A percentile compares a stretch with the other conserved stretches of the same genome.
These are phyloP conservation scores for Cryptophagus acutangulus DNA, from an alignment of 2,888 invertebrate species.

Conservation along the genomic window DNA sequence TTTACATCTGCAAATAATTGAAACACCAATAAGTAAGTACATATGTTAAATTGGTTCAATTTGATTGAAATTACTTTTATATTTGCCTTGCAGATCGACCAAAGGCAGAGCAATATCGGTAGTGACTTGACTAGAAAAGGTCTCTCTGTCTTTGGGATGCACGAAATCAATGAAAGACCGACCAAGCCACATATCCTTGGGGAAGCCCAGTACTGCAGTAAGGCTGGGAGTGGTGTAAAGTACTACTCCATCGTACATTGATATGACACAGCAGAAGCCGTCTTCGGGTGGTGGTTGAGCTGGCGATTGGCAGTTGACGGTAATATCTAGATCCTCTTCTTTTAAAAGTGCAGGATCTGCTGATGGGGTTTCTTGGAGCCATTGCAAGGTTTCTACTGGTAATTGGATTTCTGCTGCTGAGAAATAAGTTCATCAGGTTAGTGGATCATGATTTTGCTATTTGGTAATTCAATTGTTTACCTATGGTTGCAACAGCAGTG, in stretches of 20 bases:
- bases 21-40: slow-evolving; percentile 1
- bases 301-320: too few relatives aligned
- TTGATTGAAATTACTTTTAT: slow-evolving; percentile 34
- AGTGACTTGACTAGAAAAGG: slow-evolving; percentile 72
- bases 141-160: slow-evolving; percentile 68
- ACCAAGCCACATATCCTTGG: slow-evolving; percentile 80
- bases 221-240: slow-evolving; percentile 69
- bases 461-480: too few relatives aligned
- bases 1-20: slow-evolving; percentile 43
- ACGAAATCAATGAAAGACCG: slow-evolving; percentile 83
- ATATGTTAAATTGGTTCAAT: too few relatives aligned
- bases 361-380: too few relatives aligned
- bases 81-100: slow-evolving; percentile 48
- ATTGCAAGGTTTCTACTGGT: slow-evolving; percentile 12
- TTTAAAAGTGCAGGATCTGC: too few relatives aligned
- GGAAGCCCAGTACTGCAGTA: slow-evolving; percentile 67
- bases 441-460: too few relatives aligned
- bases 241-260: slow-evolving; percentile 78
- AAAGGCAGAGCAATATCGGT: slow-evolving; percentile 60
- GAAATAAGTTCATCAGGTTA: too few relatives aligned
- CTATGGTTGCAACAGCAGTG: too few relatives aligned
- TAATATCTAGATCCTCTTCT: too few relatives aligned
- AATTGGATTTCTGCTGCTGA: slow-evolving; percentile 10
- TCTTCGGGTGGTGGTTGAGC: slow-evolving; percentile 60
- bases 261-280: slow-evolving; percentile 74